Percentiles rank a stretch among this genome's conserved stretches.
Evolutionary conservation across 2,797 vertebrate species (phyloP).

Genomic region (Hippoglossus hippoglossus): DNA sequence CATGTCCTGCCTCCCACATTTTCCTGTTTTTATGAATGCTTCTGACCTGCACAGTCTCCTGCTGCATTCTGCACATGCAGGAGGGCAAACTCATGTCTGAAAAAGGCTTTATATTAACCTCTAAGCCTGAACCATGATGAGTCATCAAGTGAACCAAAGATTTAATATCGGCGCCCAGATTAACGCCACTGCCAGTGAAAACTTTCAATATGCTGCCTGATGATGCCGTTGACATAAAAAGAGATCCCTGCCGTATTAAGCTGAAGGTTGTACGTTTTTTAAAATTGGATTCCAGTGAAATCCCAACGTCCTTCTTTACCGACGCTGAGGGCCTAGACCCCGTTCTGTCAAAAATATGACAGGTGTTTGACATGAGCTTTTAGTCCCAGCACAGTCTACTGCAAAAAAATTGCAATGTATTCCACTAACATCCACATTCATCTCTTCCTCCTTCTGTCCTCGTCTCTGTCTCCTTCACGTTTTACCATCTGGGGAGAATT

Average conservation of each 20-base stretch:
- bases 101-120: slow-evolving; percentile 9
- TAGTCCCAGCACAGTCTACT: slow-evolving; percentile 34
- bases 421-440: slow-evolving; percentile 20
- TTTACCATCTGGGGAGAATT: slow-evolving; percentile 20
- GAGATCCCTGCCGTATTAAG: slow-evolving; percentile 8
- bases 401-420: slow-evolving; percentile 19
- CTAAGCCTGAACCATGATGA: slow-evolving; percentile 6
- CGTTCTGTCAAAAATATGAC: slow-evolving; percentile 55
- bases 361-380: slow-evolving; percentile 37
- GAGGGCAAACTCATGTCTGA: too few species aligned
- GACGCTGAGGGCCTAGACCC: slow-evolving; percentile 31
- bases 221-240: slow-evolving; percentile 17
- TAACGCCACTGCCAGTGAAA: slow-evolving; percentile 9
- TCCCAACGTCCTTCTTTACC: slow-evolving; percentile 10
- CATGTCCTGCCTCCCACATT: too few species aligned
- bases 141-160: slow-evolving; percentile 27
- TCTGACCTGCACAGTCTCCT: too few species aligned
- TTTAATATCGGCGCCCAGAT: slow-evolving; percentile 28
- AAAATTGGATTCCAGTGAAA: slow-evolving; percentile 27
- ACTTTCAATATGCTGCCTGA: slow-evolving; percentile 23
- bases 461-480: slow-evolving; percentile 9
- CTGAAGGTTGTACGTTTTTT: slow-evolving; percentile 4
- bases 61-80: too few species aligned
- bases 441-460: slow-evolving; percentile 6
- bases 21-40: too few species aligned